These are phyloP conservation scores for Oreochromis spilurus DNA, from an alignment of 2,113 vertebrate species.

Conservation along the genomic window DNA sequence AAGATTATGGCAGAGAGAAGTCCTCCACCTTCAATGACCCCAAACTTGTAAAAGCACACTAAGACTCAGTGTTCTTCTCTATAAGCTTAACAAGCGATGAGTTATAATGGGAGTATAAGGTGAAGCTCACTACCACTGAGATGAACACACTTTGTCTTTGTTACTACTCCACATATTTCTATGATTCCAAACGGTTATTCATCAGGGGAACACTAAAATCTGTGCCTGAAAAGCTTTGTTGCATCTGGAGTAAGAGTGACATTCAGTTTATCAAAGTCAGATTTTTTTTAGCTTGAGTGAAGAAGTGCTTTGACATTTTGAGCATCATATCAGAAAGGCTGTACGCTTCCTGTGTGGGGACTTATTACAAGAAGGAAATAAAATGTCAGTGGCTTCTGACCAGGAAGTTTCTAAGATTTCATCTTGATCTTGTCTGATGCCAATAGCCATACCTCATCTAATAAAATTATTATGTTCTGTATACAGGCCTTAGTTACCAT, in stretches of 20 bases:
- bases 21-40: slow-evolving; percentile 5
- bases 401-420: neutral
- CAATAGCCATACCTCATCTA: neutral
- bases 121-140: neutral
- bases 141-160: neutral
- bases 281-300: neutral
- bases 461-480: neutral
- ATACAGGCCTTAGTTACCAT: neutral
- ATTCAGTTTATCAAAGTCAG: neutral
- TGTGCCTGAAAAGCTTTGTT: neutral
- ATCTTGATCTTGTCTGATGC: neutral
- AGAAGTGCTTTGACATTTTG: neutral
- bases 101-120: neutral
- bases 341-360: neutral
- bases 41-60: neutral
- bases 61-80: neutral
- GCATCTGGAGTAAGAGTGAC: neutral
- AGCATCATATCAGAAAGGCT: neutral
- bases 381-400: neutral
- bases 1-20: slow-evolving; percentile 3
- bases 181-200: neutral
- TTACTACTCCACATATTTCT: neutral
- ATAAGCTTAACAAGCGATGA: slow-evolving; percentile 3
- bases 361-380: neutral
- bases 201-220: neutral